phyloP scores from a whole-genome alignment of 1,140 invertebrate species.

The Drosophila sechellia region DNA sequence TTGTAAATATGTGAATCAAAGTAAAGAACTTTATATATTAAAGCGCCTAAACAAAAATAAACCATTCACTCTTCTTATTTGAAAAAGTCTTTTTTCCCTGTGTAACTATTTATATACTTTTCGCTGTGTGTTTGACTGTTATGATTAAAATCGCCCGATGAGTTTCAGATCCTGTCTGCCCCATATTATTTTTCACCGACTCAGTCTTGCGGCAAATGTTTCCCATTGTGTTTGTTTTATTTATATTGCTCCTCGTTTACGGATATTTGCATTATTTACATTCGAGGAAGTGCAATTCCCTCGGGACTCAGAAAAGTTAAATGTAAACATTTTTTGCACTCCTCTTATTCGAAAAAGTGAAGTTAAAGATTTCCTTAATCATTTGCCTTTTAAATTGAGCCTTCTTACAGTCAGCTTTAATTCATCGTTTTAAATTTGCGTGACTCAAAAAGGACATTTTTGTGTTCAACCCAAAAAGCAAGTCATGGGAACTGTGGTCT shows the following conservation, averaged over 20 bases:
- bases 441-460: background rate
- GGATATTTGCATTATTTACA: constrained; percentile 44
- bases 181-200: constrained; percentile 24
- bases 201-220: constrained; percentile 60
- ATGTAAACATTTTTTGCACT: background rate
- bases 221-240: constrained; percentile 60
- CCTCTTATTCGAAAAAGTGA: constrained; percentile 3
- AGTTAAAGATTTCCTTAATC: constrained; percentile 14
- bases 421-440: background rate
- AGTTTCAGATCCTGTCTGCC: constrained; percentile 46
- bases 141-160: constrained; percentile 74
- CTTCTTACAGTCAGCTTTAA: background rate
- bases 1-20: too few species aligned
- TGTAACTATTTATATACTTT: constrained; percentile 32
- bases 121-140: constrained; percentile 31
- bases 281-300: constrained; percentile 27
- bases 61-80: background rate
- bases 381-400: constrained; percentile 3
- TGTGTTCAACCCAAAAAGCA: background rate
- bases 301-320: constrained; percentile 3
- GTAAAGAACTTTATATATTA: too few species aligned
- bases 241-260: constrained; percentile 61
- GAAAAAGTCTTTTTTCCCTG: constrained; percentile 4
- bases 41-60: too few species aligned
- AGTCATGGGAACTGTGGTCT: constrained; percentile 13